Evolutionary conservation across 2,797 vertebrate species (phyloP), one percentile per base, ranked within the genome.

Genomic region (Moxostoma hubbsi): DNA sequence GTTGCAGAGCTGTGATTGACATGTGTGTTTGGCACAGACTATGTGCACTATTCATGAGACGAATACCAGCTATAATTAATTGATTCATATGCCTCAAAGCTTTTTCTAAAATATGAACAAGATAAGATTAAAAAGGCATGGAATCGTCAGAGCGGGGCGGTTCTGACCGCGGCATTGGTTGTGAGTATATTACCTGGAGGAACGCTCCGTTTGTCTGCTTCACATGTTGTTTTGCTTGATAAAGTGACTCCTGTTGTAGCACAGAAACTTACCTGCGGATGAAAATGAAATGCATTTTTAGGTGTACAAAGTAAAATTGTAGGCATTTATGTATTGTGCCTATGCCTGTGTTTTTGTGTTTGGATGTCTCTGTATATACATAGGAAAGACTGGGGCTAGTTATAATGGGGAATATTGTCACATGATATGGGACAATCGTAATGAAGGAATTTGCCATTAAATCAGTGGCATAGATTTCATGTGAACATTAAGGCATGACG

Each of bases 81-180:
- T 91, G 91, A 92, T 91, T 87, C 89, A 86, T 89, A 88, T 89
- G 88, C 89, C 92, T 93, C 87, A 90, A 90, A 90, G 90, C 88
- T 84, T 86, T 86, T 85, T 85, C 83, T 91, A 85, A 91, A 92
- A 92, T 92, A 91, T 92, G 91, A 92, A 91, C 88, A 80, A 87
- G 87, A 89, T 87, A 80, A 89, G 87, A 89, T 88, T 85, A 88
- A 89, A 87, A 81, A 84, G 81, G 83, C 86, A 86, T 81, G 61
- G 79, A 84, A 81, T 75, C 54, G 61, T 73, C 82, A 64, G 77
- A 74, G 76, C 53, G n/a, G 62, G 53, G 58, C 61, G 75, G 53
- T 75, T 81, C 81, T 55, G 83, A 72, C 68, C 73, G 54, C 46
- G 70, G 70, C n/a, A 5, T 80, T 79, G 73, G 79, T 68, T 62